These are phyloP conservation scores for Pterocles orientalis DNA, from an alignment of 2,113 vertebrate genomes.

Conservation along the genomic window DNA sequence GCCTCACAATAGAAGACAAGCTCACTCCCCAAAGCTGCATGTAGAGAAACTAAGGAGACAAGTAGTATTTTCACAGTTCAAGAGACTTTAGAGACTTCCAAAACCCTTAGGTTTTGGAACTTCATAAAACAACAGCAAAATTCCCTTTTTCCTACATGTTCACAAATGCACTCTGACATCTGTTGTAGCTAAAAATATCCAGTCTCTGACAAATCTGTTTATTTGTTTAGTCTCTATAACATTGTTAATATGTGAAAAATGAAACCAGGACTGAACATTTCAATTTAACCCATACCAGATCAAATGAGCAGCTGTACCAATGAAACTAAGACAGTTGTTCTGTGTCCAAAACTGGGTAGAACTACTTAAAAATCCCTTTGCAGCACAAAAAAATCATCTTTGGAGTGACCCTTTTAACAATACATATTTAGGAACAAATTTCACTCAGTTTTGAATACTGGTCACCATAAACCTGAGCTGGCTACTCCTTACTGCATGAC, in stretches of 20 bases:
- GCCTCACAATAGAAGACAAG: not conserved
- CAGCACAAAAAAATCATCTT: not conserved
- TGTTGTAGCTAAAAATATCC: not conserved
- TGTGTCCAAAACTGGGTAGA: not conserved
- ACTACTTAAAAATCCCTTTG: not conserved
- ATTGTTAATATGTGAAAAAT: not conserved
- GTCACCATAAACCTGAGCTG: not conserved
- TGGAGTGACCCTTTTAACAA: not conserved
- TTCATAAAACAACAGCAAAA: not conserved
- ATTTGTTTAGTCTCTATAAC: not conserved
- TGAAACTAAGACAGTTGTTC: not conserved
- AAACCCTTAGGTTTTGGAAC: not conserved
- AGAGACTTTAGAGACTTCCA: not conserved
- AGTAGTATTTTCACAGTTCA: not conserved
- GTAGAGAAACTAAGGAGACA: not conserved
- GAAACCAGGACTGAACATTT: not conserved
- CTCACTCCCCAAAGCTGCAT: not conserved
- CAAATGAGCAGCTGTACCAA: not conserved
- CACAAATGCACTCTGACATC: not conserved
- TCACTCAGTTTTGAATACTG: not conserved
- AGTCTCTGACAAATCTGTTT: not conserved
- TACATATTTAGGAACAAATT: not conserved
- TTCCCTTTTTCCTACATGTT: not conserved
- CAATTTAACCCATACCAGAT: not conserved
- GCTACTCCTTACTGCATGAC: not conserved